Base-by-base conservation (phyloP, 2,888 invertebrate species). In the Perizoma affinitatum region DNA sequence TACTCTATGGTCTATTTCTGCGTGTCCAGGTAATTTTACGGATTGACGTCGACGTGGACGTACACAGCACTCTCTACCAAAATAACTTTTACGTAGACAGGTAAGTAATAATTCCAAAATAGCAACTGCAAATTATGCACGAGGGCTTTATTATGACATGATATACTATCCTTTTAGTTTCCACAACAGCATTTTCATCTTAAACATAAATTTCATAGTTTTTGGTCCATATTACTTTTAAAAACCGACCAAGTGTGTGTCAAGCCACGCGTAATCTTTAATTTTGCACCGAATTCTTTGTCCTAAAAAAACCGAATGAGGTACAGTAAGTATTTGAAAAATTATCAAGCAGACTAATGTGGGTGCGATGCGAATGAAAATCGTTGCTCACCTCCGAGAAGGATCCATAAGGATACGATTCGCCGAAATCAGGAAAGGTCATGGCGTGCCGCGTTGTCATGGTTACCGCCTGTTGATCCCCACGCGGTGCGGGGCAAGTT, bases 401-500 rank as follows among this genome's bases (percentile, higher is more conserved):
- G 42, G 58, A 63, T 61, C 55, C 48, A 43, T 56, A 58, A 44
- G 60, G 52, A 66, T 62, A 61, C 55, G 62, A 64, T 59, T 64
- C 60, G 51, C 45, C 56, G 60, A 73, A 79, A 74, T 67, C 72
- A 75, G 82, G 75, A 84, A 87, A 85, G 83, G 86, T 84, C 79
- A 79, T 66, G 72, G 67, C 70, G 69, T 67, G 70, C 58, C 52
- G 58, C 73, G 88, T 90, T 76, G 72, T 76, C 78, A 87, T 86
- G 78, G 78, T 66, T 74, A 88, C 85, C 72, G 82, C 80, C 80
- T 85, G 89, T 87, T 86, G 85, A 84, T 83, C 74, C 69, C 65
- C 60, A 43, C 48, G 56, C 58, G 56, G 59, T 41, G 63, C 54
- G 64, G 55, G 46, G 53, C 58, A 43, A 45, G 56, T 40, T 5